Percentiles rank a stretch among this genome's conserved stretches.
phyloP scores from a whole-genome alignment of 2,113 vertebrate genomes.

The Amblyornis subalaris region DNA sequence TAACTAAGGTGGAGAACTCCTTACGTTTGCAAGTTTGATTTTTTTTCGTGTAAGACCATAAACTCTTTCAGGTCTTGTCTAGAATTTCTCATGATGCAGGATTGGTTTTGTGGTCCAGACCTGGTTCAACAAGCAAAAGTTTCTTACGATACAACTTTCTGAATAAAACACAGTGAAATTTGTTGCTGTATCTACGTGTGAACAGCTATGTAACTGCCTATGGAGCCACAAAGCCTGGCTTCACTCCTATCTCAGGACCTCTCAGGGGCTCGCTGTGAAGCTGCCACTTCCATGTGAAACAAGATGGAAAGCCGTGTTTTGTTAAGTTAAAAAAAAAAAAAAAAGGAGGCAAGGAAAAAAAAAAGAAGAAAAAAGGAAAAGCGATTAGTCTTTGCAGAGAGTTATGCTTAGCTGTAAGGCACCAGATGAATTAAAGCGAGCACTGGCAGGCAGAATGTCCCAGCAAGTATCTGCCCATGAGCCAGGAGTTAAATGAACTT shows the following conservation, averaged over 20 bases:
- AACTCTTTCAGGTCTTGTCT: background rate
- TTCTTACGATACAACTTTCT: background rate
- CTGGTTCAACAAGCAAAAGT: background rate
- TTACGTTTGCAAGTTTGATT: background rate
- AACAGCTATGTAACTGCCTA: background rate
- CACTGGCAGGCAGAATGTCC: background rate
- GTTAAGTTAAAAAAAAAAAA: background rate
- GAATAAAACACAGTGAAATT: background rate
- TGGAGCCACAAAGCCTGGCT: background rate
- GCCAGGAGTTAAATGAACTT: background rate
- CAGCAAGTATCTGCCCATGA: background rate
- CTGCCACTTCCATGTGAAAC: background rate
- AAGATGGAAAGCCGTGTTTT: background rate
- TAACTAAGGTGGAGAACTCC: slow-evolving; percentile 1
- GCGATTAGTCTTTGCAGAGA: background rate
- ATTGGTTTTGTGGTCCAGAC: background rate
- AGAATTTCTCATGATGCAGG: background rate
- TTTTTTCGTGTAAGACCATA: background rate
- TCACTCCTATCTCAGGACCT: background rate
- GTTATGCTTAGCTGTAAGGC: background rate
- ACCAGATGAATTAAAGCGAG: background rate
- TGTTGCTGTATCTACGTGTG: background rate
- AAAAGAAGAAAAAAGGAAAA: background rate
- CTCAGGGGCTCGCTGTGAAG: background rate
- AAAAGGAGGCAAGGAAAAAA: too few relatives aligned